Evolutionary conservation across 2,113 vertebrate genomes (phyloP).

Genomic region (Acrocephalus arundinaceus): DNA sequence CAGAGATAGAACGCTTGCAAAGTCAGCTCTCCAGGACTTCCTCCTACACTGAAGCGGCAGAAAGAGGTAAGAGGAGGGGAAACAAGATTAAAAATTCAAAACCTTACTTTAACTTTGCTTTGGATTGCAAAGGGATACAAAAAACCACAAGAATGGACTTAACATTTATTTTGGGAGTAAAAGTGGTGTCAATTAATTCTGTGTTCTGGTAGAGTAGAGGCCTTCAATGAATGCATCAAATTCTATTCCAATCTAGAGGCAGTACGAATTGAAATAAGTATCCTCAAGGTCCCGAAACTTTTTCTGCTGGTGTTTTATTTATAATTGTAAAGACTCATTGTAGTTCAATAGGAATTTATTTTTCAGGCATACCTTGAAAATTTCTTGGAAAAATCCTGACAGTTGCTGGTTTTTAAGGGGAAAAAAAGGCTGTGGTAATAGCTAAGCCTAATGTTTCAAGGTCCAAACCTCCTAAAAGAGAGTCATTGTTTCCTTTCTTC

Average conservation of each 20-base stretch:
- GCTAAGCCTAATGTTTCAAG: neutral
- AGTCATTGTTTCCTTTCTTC: neutral
- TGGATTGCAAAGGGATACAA: neutral
- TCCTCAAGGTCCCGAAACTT: neutral
- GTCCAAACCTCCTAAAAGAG: neutral
- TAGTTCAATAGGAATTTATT: neutral
- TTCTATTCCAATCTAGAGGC: neutral
- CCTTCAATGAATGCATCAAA: neutral
- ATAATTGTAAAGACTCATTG: neutral
- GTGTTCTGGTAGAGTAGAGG: neutral
- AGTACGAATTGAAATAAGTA: neutral
- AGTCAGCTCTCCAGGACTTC: constrained; percentile 85
- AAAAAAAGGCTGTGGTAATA: neutral
- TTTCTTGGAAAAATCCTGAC: neutral
- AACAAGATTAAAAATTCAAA: neutral
- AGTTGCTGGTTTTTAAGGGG: neutral
- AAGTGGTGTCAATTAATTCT: neutral
- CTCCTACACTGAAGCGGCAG: constrained; percentile 77
- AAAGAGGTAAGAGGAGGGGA: constrained; percentile 81
- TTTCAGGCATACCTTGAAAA: neutral
- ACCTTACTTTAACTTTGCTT: neutral
- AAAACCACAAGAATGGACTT: neutral
- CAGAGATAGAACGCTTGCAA: constrained; percentile 91
- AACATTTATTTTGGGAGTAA: neutral
- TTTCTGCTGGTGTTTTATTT: neutral